phyloP scores from a whole-genome alignment of 2,888 invertebrate genomes.

The Notodonta ziczac region DNA sequence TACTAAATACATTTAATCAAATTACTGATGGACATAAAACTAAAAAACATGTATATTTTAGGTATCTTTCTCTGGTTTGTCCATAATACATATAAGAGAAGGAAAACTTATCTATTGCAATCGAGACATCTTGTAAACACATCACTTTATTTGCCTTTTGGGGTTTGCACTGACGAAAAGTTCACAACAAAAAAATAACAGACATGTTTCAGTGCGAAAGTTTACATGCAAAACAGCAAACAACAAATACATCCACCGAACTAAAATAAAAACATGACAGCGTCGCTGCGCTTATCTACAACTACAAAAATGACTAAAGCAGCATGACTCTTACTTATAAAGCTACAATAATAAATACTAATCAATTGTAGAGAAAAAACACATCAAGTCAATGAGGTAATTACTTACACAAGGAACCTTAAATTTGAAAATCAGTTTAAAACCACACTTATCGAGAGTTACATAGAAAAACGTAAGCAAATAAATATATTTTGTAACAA shows the following conservation, averaged over 20 bases:
- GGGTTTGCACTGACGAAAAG: neutral
- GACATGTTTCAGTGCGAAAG: constrained; percentile 5
- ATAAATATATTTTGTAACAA: constrained; percentile 30
- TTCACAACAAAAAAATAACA: too few species aligned
- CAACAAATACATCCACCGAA: constrained; percentile 27
- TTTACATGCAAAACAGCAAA: constrained; percentile 67
- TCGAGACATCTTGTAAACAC: constrained; percentile 9
- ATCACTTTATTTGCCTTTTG: constrained; percentile 16
- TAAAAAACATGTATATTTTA: constrained; percentile 4
- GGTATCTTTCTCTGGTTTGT: neutral
- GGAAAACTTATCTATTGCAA: constrained; percentile 9
- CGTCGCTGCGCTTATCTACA: constrained; percentile 44
- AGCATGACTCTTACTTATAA: constrained; percentile 72
- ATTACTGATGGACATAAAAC: constrained; percentile 11
- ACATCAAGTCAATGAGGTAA: constrained; percentile 66
- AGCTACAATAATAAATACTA: constrained; percentile 67
- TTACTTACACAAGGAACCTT: constrained; percentile 64
- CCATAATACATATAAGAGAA: neutral
- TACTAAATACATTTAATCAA: constrained; percentile 11
- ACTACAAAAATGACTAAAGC: constrained; percentile 79
- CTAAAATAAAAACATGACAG: constrained; percentile 31
- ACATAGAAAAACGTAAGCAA: constrained; percentile 29
- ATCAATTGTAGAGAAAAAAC: constrained; percentile 47
- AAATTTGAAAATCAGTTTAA: constrained; percentile 37
- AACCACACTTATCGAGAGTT: constrained; percentile 25